Conservation (phyloP, 2,797 vertebrate species). For the Alectoris magna region DNA sequence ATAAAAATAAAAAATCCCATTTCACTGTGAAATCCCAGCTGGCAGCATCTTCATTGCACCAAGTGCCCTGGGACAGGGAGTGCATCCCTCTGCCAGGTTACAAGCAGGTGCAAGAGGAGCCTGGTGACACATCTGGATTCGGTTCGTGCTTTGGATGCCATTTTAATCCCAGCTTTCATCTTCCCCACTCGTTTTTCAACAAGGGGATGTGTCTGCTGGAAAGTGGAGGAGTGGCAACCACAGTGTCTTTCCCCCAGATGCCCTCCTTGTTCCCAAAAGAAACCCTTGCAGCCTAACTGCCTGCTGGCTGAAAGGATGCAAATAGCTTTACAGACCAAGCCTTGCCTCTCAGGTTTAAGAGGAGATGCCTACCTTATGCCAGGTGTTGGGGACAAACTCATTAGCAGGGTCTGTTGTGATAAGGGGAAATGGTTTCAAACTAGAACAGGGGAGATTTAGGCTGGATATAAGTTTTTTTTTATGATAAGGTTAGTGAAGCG, state of each 20-base stretch:
- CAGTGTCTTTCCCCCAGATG: neutral
- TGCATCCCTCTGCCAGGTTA: neutral
- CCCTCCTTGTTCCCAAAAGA: neutral
- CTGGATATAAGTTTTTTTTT: no score
- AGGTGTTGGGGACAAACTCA: neutral
- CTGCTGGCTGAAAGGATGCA: neutral
- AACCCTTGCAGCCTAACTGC: neutral
- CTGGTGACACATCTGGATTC: slow-evolving; percentile 15
- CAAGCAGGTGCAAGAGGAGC: slow-evolving; percentile 45
- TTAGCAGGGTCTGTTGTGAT: no score
- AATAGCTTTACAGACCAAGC: neutral
- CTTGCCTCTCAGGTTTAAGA: neutral
- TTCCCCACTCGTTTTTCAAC: neutral
- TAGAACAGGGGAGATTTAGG: no score
- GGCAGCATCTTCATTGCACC: neutral
- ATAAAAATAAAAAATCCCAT: fast-evolving
- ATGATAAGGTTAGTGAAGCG: no score
- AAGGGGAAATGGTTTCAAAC: no score
- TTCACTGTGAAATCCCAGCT: neutral
- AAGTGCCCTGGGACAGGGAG: neutral
- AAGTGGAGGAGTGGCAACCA: neutral
- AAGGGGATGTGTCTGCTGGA: neutral
- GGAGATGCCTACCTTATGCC: neutral
- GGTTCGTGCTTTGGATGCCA: slow-evolving; percentile 42
- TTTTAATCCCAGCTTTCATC: slow-evolving; percentile 67